These are phyloP conservation scores for Fulica atra DNA, from an alignment of 2,113 vertebrate genomes.

Conservation along the genomic window DNA sequence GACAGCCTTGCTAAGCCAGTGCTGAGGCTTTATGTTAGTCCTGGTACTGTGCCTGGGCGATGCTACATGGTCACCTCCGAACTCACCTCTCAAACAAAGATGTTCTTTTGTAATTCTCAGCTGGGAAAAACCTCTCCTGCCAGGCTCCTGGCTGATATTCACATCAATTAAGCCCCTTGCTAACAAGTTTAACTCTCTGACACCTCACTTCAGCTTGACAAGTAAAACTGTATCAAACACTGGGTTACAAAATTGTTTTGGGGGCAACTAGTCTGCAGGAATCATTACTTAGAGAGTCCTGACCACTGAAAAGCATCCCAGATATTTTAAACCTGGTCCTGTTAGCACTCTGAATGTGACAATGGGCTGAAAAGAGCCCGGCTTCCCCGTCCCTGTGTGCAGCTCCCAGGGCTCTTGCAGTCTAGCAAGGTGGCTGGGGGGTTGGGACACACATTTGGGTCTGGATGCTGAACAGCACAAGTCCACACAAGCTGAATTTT, in stretches of 20 bases:
- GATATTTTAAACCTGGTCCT: neutral
- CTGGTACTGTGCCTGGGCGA: neutral
- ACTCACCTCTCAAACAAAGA: neutral
- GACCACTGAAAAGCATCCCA: neutral
- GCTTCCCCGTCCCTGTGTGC: neutral
- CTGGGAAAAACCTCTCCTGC: neutral
- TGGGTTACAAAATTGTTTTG: neutral
- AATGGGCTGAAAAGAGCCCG: neutral
- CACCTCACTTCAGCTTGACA: neutral
- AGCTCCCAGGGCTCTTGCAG: neutral
- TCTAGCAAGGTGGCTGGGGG: fast-evolving
- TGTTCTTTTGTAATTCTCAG: neutral
- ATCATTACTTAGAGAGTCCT: neutral
- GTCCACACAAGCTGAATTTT: neutral
- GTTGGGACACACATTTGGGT: neutral
- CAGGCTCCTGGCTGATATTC: neutral
- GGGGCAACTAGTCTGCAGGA: neutral
- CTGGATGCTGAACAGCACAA: fast-evolving
- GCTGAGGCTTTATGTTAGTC: neutral
- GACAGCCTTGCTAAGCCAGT: neutral
- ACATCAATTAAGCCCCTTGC: neutral
- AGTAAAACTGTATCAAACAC: neutral
- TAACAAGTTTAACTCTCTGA: neutral
- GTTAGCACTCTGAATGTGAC: neutral
- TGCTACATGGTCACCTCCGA: neutral